phyloP scores from a whole-genome alignment of 2,888 invertebrate species.

The Dichetophora obliterata region DNA sequence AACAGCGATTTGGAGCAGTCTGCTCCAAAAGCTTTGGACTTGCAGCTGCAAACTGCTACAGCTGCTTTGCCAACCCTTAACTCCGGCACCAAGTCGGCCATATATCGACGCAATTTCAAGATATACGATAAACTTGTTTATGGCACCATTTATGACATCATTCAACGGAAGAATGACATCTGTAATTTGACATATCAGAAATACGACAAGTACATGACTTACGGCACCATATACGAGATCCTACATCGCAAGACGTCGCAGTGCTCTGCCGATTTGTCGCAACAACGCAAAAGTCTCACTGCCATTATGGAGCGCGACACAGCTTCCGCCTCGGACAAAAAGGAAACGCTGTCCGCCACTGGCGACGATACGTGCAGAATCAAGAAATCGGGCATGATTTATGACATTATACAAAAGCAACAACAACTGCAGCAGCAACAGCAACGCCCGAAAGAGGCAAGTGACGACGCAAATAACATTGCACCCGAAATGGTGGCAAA shows the following conservation, averaged over 20 bases:
- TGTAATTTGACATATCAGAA: slow-evolving; percentile 67
- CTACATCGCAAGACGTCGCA: slow-evolving; percentile 67
- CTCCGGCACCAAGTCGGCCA: slow-evolving; percentile 49
- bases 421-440: slow-evolving; percentile 40
- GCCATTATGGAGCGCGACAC: slow-evolving; percentile 61
- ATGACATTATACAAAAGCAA: slow-evolving; percentile 68
- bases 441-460: slow-evolving; percentile 24
- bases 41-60: slow-evolving; percentile 12
- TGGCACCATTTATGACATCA: slow-evolving; percentile 70
- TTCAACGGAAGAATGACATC: slow-evolving; percentile 69
- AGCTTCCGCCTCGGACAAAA: slow-evolving; percentile 35
- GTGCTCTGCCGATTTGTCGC: slow-evolving; percentile 53
- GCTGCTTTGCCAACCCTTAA: slow-evolving; percentile 31
- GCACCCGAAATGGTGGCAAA: not conserved
- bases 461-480: slow-evolving; percentile 26
- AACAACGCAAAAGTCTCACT: slow-evolving; percentile 66
- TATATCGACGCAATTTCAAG: slow-evolving; percentile 66
- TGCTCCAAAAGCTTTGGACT: not conserved
- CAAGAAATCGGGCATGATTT: slow-evolving; percentile 65
- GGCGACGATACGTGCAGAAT: slow-evolving; percentile 49
- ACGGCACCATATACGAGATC: slow-evolving; percentile 70
- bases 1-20: not conserved
- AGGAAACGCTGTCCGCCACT: slow-evolving; percentile 37
- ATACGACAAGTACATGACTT: slow-evolving; percentile 70
- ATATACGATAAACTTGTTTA: slow-evolving; percentile 69